Conservation (phyloP, 2,888 invertebrate species). For the Cataglyphis cursor region DNA sequence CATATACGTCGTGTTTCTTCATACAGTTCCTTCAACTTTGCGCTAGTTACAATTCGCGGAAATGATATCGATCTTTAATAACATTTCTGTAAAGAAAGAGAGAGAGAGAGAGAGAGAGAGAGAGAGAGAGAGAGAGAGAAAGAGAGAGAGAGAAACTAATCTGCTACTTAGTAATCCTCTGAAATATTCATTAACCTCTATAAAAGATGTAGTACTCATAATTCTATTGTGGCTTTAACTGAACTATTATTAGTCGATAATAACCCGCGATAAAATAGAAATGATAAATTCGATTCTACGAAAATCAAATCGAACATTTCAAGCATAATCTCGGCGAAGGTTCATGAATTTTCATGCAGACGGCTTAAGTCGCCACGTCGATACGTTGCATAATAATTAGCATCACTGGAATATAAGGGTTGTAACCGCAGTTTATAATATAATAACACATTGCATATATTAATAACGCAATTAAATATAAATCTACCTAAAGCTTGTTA, state of each 20-base stretch:
- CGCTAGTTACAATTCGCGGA: conserved; percentile 35
- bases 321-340: conserved; percentile 5
- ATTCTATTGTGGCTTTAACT: conserved; percentile 9
- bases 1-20: conserved; percentile 5
- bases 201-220: conserved; percentile 36
- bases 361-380: conserved; percentile 36
- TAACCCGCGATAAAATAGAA: conserved; percentile 34
- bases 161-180: conserved; percentile 36
- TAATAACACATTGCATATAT: conserved; percentile 48
- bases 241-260: conserved; percentile 35
- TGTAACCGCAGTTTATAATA: conserved; percentile 43
- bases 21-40: conserved; percentile 37
- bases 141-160: conserved; percentile 35
- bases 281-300: conserved; percentile 48
- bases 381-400: conserved; percentile 53
- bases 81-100: conserved; percentile 11
- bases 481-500: conserved; percentile 39
- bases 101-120: not conserved
- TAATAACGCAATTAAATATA: conserved; percentile 52
- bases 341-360: conserved; percentile 46
- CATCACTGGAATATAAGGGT: conserved; percentile 39
- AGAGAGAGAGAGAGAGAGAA: no score
- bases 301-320: conserved; percentile 30
- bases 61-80: conserved; percentile 57
- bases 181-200: conserved; percentile 54